These are phyloP conservation scores for Chlorodrepanis virens DNA, from an alignment of 2,113 vertebrate species.

Conservation along the genomic window DNA sequence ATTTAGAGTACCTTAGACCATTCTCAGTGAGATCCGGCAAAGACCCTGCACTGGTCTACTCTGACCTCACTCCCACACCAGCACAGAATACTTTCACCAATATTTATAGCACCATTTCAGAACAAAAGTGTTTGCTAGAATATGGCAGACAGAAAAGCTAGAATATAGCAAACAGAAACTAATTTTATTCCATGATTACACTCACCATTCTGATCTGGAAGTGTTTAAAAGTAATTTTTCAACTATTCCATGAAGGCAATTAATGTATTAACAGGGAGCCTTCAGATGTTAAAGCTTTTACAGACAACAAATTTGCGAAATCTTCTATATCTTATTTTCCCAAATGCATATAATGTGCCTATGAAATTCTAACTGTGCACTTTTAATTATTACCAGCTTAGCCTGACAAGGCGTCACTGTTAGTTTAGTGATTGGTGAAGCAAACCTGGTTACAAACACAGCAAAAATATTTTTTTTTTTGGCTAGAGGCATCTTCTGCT, in stretches of 20 bases:
- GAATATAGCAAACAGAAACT: neutral
- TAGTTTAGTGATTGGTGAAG: neutral
- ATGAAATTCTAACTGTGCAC: neutral
- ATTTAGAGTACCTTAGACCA: neutral
- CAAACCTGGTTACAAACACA: neutral
- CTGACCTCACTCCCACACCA: rapidly evolving
- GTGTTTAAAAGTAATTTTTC: neutral
- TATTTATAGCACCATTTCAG: neutral
- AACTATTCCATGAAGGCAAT: neutral
- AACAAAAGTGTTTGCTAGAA: neutral
- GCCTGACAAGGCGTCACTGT: neutral
- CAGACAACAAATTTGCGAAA: neutral
- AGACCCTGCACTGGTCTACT: neutral
- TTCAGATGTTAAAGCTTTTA: neutral
- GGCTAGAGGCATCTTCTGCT: neutral
- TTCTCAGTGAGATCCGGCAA: neutral
- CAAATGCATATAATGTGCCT: neutral
- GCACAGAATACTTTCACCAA: neutral
- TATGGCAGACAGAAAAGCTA: neutral
- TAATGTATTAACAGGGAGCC: neutral
- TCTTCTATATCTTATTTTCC: neutral
- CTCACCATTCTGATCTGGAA: neutral
- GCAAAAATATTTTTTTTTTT: neutral
- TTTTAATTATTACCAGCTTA: neutral
- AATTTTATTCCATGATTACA: neutral